Conservation (phyloP, 2,888 invertebrate genomes). For the Xestia c-nigrum region DNA sequence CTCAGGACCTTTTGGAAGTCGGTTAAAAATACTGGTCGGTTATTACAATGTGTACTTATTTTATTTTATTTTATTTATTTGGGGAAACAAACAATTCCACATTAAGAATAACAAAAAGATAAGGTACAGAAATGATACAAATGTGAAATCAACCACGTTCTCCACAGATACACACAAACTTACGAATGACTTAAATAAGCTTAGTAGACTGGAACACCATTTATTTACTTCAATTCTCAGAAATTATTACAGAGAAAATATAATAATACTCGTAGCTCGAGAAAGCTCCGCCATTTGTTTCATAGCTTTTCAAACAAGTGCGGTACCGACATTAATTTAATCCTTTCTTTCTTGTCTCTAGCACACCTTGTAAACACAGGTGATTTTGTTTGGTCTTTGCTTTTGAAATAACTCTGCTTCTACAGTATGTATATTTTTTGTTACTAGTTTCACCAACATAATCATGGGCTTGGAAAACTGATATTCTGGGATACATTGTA, state of each 20-base stretch:
- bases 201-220: not conserved
- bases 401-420: not conserved
- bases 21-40: too few species aligned
- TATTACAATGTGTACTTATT: too few species aligned
- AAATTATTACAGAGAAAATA: slow-evolving; percentile 16
- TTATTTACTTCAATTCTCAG: slow-evolving; percentile 5
- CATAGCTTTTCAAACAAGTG: slow-evolving; percentile 23
- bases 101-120: too few species aligned
- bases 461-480: not conserved
- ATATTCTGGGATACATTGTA: not conserved
- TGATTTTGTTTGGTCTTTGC: not conserved
- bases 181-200: too few species aligned
- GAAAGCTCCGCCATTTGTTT: slow-evolving; percentile 22
- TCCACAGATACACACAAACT: too few species aligned
- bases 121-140: too few species aligned
- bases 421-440: not conserved
- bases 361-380: not conserved
- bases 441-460: not conserved
- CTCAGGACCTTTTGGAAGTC: too few species aligned
- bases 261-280: slow-evolving; percentile 12
- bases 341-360: slow-evolving; percentile 4
- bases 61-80: too few species aligned
- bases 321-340: slow-evolving; percentile 15
- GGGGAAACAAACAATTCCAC: too few species aligned
- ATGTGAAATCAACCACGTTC: too few species aligned